phyloP scores from a whole-genome alignment of 2,113 vertebrate species.

The Dolichallabes microphthalmus region DNA sequence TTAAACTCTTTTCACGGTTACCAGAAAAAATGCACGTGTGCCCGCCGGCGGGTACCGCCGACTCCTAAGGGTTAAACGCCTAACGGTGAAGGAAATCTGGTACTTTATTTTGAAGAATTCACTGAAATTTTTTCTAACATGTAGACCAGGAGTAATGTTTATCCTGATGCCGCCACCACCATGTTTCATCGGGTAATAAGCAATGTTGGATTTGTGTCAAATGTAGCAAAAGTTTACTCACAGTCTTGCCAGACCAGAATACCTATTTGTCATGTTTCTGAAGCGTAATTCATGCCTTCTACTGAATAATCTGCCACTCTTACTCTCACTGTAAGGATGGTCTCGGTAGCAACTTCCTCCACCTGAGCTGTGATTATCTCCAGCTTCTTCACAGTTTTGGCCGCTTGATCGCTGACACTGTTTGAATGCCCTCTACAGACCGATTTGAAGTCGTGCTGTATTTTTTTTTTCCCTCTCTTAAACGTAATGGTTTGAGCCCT shows the following conservation, averaged over 20 bases:
- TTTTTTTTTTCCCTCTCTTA: neutral
- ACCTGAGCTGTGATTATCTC: neutral
- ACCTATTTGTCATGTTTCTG: neutral
- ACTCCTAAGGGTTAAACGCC: too few species aligned
- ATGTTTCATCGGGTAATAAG: neutral
- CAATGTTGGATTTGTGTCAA: neutral
- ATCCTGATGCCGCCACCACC: neutral
- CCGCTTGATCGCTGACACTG: neutral
- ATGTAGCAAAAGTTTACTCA: neutral
- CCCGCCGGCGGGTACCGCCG: too few species aligned
- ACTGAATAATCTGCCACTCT: neutral
- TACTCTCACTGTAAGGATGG: too few species aligned
- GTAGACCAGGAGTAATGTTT: neutral
- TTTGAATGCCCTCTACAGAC: neutral
- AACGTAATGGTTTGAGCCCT: too few species aligned
- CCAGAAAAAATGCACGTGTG: too few species aligned
- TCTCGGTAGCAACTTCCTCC: neutral
- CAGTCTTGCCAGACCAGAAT: neutral
- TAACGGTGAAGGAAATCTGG: neutral
- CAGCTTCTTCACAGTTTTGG: neutral
- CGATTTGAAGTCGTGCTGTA: neutral
- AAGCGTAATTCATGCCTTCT: neutral
- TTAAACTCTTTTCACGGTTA: too few species aligned
- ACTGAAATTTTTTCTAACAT: neutral
- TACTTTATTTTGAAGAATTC: neutral